Percentiles rank a stretch among this genome's conserved stretches.
These are phyloP conservation scores for Acanthornis magna DNA, from an alignment of 2,797 vertebrate genomes.

Conservation along the genomic window DNA sequence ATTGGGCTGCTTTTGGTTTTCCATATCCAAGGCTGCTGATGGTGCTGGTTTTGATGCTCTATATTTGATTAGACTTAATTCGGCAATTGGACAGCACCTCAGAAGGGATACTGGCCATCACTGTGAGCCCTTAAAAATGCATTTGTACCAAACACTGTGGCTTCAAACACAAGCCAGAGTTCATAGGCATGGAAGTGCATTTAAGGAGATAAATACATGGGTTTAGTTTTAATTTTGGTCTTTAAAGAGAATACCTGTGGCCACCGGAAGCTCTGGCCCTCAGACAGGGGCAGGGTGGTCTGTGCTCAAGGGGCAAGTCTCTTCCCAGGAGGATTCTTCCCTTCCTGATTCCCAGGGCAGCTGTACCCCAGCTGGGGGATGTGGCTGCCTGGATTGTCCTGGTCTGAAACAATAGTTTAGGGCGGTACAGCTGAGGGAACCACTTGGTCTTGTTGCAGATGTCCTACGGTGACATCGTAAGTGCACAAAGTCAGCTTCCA, in stretches of 20 bases:
- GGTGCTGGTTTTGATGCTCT: background rate
- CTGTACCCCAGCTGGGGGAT: fast-evolving
- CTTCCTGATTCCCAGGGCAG: background rate
- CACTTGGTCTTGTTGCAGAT: background rate
- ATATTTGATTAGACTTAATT: background rate
- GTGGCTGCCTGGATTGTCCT: background rate
- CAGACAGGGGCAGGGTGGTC: background rate
- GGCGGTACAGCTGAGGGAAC: background rate
- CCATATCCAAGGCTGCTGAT: background rate
- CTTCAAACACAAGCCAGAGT: background rate
- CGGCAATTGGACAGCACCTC: background rate
- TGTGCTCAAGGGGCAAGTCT: fast-evolving
- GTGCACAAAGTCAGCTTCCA: background rate
- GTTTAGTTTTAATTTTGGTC: background rate
- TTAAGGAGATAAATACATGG: background rate
- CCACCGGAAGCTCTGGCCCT: background rate
- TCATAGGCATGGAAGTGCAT: background rate
- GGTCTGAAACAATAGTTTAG: background rate
- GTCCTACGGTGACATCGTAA: background rate
- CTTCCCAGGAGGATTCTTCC: background rate
- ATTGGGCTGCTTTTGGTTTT: slow-evolving; percentile 35
- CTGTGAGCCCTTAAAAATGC: background rate
- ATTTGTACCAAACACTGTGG: background rate
- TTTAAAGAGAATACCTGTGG: background rate
- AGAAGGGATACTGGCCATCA: fast-evolving